phyloP scores from a whole-genome alignment of 1,140 invertebrate genomes.

The Branchinecta lindahli region DNA sequence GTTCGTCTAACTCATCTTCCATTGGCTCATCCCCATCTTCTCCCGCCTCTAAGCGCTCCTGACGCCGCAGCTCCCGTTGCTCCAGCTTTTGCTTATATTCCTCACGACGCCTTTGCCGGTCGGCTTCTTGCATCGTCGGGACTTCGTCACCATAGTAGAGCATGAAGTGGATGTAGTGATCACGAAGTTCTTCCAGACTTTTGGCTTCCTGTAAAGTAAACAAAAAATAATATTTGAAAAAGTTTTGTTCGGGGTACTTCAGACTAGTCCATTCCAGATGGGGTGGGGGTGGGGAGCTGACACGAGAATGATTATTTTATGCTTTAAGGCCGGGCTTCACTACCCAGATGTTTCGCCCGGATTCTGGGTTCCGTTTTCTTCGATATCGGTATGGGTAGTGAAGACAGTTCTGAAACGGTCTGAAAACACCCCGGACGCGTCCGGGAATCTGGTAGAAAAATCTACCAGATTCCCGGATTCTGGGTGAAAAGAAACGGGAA shows the following conservation, averaged over 20 bases:
- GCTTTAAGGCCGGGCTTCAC: no score
- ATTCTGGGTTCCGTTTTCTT: no score
- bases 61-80: constrained; percentile 22
- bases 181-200: constrained; percentile 76
- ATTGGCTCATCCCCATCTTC: constrained; percentile 45
- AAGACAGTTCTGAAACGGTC: no score
- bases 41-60: constrained; percentile 32
- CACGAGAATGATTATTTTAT: no score
- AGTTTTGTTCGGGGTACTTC: not conserved
- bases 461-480: no score
- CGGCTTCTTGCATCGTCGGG: constrained; percentile 61
- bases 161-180: constrained; percentile 82
- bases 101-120: constrained; percentile 40
- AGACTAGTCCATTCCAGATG: constrained; percentile 15
- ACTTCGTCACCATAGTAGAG: constrained; percentile 79
- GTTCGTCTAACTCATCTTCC: constrained; percentile 35
- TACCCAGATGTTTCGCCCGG: no score
- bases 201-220: constrained; percentile 42
- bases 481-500: no score
- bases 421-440: no score
- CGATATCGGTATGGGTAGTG: no score
- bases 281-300: no score
- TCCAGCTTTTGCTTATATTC: constrained; percentile 33
- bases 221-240: constrained; percentile 25
- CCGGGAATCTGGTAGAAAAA: no score